phyloP scores from a whole-genome alignment of 2,888 invertebrate genomes.

The Ceramica pisi region DNA sequence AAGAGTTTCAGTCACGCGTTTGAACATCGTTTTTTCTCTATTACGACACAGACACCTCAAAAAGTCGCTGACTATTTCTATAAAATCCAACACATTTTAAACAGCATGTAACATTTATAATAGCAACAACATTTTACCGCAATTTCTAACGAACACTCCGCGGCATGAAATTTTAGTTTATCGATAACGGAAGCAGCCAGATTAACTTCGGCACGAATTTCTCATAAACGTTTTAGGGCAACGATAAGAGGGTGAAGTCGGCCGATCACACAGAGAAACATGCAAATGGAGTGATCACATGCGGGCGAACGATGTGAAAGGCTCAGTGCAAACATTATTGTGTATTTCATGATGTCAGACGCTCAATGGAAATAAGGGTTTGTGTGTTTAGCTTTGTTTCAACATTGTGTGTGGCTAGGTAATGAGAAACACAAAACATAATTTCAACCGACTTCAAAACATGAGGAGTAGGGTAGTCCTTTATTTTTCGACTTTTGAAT shows the following conservation, averaged over 20 bases:
- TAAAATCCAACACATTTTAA: constrained; percentile 30
- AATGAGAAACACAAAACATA: neutral
- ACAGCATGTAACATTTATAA: constrained; percentile 44
- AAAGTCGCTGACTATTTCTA: neutral
- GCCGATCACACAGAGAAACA: constrained; percentile 39
- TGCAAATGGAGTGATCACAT: constrained; percentile 48
- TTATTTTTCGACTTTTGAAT: too few species aligned
- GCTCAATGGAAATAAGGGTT: constrained; percentile 5
- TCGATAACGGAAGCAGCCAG: constrained; percentile 86
- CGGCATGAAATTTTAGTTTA: constrained; percentile 82
- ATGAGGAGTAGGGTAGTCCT: too few species aligned
- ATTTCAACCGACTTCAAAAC: too few species aligned
- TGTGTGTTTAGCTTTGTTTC: neutral
- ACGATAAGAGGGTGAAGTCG: constrained; percentile 75
- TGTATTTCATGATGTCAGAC: neutral
- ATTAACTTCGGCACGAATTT: constrained; percentile 86
- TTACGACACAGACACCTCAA: neutral
- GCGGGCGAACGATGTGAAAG: constrained; percentile 23
- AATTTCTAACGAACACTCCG: constrained; percentile 69
- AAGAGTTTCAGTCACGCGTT: neutral
- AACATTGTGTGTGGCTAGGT: neutral
- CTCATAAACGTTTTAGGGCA: constrained; percentile 86
- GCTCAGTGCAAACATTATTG: constrained; percentile 14
- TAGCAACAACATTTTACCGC: constrained; percentile 53
- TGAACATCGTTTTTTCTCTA: neutral